Conservation (phyloP, 2,113 vertebrate genomes). For the Leptosomus discolor region DNA sequence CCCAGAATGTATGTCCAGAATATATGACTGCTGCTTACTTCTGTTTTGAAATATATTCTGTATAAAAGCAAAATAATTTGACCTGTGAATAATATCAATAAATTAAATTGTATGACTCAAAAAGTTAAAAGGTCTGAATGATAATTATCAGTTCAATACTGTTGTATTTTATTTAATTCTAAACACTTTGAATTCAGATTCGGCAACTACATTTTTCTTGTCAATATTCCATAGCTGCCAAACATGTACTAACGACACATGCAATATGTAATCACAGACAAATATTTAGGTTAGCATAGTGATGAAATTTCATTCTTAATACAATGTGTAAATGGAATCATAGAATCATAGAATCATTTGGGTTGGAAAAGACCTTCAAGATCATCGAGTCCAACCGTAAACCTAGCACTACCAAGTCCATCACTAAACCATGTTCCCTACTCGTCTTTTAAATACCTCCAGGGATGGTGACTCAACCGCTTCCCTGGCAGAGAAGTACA, state of each 20-base stretch:
- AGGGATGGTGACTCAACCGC: neutral
- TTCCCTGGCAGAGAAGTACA: neutral
- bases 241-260: neutral
- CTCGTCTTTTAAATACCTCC: neutral
- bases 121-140: neutral
- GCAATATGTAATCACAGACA: neutral
- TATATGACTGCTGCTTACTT: neutral
- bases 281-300: neutral
- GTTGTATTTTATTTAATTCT: neutral
- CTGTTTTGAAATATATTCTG: neutral
- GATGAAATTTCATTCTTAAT: neutral
- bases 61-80: neutral
- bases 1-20: neutral
- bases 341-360: neutral
- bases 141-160: neutral
- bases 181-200: neutral
- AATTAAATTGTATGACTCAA: neutral
- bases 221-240: neutral
- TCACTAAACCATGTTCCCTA: neutral
- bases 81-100: neutral
- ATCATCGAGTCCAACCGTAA: neutral
- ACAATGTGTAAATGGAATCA: neutral
- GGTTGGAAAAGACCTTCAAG: neutral
- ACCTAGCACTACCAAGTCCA: neutral
- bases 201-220: neutral